These are phyloP conservation scores for Nannoperca australis DNA, from an alignment of 2,797 vertebrate genomes.

Conservation along the genomic window DNA sequence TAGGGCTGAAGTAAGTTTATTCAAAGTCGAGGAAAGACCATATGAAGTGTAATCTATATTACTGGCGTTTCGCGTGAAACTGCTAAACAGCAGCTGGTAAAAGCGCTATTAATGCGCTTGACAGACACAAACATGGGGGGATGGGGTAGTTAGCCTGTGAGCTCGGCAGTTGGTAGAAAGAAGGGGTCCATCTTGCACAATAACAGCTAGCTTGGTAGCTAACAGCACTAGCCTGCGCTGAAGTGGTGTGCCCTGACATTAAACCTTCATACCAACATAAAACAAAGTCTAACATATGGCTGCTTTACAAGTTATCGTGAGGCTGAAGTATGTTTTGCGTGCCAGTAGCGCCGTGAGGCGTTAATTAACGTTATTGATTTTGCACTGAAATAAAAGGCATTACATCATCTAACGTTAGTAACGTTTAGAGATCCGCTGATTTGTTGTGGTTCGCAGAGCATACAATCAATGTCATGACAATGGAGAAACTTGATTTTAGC, in stretches of 20 bases:
- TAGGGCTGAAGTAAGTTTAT: constrained; percentile 97
- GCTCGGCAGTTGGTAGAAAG: constrained; percentile 79
- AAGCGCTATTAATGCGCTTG: constrained; percentile 71
- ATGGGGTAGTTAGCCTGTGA: constrained; percentile 81
- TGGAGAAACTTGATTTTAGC: background rate
- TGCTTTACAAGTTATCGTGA: background rate
- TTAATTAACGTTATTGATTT: constrained; percentile 47
- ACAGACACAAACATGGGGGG: constrained; percentile 86
- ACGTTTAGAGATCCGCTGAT: constrained; percentile 22
- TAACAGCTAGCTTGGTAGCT: constrained; percentile 78
- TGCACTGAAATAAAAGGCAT: constrained; percentile 60
- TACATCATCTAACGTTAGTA: constrained; percentile 72
- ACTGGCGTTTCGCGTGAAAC: constrained; percentile 32
- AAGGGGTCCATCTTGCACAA: constrained; percentile 89
- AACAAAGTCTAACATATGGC: background rate
- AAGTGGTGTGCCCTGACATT: constrained; percentile 49
- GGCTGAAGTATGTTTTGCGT: background rate
- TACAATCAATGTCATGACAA: constrained; percentile 13
- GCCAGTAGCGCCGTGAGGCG: background rate
- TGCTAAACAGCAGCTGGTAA: constrained; percentile 55
- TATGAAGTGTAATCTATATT: background rate
- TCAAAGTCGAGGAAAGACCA: constrained; percentile 45
- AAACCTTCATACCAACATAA: constrained; percentile 17
- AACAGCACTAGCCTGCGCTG: constrained; percentile 69
- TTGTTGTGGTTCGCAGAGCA: constrained; percentile 30